phyloP scores from a whole-genome alignment of 1,140 invertebrate species.

The Adoxophyes honmai region DNA sequence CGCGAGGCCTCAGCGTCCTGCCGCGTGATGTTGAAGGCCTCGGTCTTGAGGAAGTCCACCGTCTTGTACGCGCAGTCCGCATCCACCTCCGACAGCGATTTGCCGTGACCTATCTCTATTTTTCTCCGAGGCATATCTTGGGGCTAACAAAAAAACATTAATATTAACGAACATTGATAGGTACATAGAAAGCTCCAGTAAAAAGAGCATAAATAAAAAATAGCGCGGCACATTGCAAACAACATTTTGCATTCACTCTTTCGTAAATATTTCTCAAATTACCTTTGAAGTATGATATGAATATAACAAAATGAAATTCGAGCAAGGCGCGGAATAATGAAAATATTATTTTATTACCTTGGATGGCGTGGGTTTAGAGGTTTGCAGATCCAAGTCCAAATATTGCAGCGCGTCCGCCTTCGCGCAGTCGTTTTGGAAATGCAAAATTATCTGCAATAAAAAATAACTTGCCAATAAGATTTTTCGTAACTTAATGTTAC shows the following conservation, averaged over 20 bases:
- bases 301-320: no score
- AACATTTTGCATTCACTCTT: no score
- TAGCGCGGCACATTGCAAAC: no score
- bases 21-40: conserved; percentile 92
- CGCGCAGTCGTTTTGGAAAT: not conserved
- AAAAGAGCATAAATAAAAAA: no score
- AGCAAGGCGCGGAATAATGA: no score
- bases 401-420: conserved; percentile 49
- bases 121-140: conserved; percentile 21
- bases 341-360: no score
- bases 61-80: conserved; percentile 88
- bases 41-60: conserved; percentile 94
- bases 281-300: no score
- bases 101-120: conserved; percentile 37
- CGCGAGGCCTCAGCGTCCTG: conserved; percentile 83
- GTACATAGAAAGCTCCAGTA: not conserved
- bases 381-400: conserved; percentile 53
- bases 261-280: no score
- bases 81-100: conserved; percentile 39
- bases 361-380: conserved; percentile 26
- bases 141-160: conserved; percentile 18
- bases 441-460: no score
- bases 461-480: not conserved
- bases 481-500: not conserved
- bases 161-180: not conserved